Evolutionary conservation across 2,888 invertebrate species (phyloP), one percentile per base, ranked within the genome.

Genomic region (Carpatolechia fugitivella): DNA sequence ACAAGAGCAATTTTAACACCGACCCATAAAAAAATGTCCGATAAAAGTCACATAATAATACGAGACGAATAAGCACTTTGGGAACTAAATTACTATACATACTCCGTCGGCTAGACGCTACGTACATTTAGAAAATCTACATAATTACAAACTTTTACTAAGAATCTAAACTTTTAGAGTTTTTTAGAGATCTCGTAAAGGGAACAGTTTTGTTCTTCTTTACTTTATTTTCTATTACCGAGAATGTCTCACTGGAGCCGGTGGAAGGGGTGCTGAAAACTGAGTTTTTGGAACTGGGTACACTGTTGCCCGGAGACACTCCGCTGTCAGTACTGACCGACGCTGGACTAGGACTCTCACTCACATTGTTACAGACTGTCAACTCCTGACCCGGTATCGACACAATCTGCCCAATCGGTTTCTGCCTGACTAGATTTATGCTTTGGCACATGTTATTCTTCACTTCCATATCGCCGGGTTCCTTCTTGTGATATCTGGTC

Each of bases 121-220:
- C 79, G 68, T 85, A 89, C 88, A 89, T 75, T 86, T 89, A 89
- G 82, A 89, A 89, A 89, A 90, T 88, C 88, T 90, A 90, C 87
- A 85, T 87, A 86, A 85, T 88, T 87, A 88, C 88, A 87, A 82
- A 80, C 69, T 69, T 68, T 69, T 70, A 78, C 80, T 85, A 88
- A 78, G 86, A 82, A 73, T 90, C 89, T 79, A 90, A 71, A 81
- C 89, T 89, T 82, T 89, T 90, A 56, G 89, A 88, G 78, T 81
- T 86, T 72, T 88, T 89, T 54, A 87, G 77, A 69, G 86, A 82
- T 77, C 87, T 78, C 56, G 62, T 69, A 65, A 74, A 77, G 62
- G 75, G 76, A 58, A 70, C 65, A 51, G 76, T 58, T 74, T 86
- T 87, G 56, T 67, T 79, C 66, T 86, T 89, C 66, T 86, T 87